These are phyloP conservation scores for Paramormyrops hopkinsi DNA, from an alignment of 2,797 vertebrate species.

Conservation along the genomic window DNA sequence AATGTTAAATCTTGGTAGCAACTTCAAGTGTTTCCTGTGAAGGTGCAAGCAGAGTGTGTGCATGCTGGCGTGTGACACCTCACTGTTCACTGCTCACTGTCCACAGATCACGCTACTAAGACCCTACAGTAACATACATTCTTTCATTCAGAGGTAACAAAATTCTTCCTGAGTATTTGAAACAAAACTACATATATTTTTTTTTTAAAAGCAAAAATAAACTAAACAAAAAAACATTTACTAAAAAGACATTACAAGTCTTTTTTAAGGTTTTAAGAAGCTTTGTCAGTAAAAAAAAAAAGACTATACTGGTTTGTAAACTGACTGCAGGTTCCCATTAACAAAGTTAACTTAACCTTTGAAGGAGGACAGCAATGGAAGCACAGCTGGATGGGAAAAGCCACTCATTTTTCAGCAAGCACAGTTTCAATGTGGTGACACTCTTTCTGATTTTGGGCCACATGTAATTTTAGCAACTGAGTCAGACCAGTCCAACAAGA, in stretches of 20 bases:
- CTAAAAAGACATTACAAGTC: constrained; percentile 35
- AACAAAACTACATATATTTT: constrained; percentile 67
- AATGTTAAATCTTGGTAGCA: constrained; percentile 81
- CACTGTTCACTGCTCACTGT: constrained; percentile 33
- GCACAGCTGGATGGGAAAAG: background rate
- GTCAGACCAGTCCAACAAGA: constrained; percentile 4
- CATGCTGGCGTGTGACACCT: constrained; percentile 56
- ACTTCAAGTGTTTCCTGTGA: constrained; percentile 83
- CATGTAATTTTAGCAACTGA: background rate
- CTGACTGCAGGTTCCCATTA: constrained; percentile 39
- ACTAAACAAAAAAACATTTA: constrained; percentile 50
- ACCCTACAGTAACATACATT: constrained; percentile 75
- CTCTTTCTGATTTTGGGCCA: background rate
- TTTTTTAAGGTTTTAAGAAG: constrained; percentile 32
- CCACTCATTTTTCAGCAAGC: background rate
- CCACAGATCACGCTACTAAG: constrained; percentile 60
- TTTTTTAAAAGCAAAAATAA: constrained; percentile 50
- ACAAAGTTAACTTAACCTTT: constrained; percentile 25
- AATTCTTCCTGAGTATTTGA: constrained; percentile 80
- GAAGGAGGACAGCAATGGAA: background rate
- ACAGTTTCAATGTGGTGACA: background rate
- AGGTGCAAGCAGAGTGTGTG: constrained; percentile 62
- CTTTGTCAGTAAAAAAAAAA: constrained; percentile 44
- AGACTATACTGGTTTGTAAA: constrained; percentile 49
- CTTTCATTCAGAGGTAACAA: constrained; percentile 78